A percentile compares a stretch with the other conserved stretches of the same genome.
Evolutionary conservation across 2,797 vertebrate genomes (phyloP).

Genomic region (Malurus leucopterus): DNA sequence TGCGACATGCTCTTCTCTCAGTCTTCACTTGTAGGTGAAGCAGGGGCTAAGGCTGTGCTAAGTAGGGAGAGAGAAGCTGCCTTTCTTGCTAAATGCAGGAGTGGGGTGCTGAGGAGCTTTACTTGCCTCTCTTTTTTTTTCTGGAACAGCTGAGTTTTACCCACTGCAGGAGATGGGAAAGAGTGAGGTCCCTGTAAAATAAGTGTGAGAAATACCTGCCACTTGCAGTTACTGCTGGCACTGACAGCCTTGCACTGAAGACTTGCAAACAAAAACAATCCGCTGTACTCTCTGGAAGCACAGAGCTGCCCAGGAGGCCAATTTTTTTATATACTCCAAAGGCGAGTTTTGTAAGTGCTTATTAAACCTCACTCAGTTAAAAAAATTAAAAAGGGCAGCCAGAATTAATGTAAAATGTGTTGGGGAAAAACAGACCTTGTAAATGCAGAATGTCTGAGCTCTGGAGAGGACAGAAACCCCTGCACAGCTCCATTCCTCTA

Average conservation of each 20-base stretch:
- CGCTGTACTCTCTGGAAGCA: constrained; percentile 21
- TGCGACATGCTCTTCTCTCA: neutral
- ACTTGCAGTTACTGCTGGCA: neutral
- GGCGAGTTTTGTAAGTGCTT: constrained; percentile 29
- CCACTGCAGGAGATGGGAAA: neutral
- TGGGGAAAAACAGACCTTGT: neutral
- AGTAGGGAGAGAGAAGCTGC: neutral
- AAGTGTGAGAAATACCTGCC: neutral
- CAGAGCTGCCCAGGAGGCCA: constrained; percentile 39
- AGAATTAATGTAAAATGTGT: neutral
- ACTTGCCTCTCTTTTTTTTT: neutral
- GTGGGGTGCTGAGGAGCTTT: neutral
- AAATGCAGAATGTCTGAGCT: neutral
- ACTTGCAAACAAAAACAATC: constrained; percentile 6
- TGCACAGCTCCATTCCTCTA: neutral
- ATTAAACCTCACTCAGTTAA: constrained; percentile 12
- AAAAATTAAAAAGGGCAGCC: neutral
- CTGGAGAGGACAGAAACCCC: neutral
- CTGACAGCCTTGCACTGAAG: neutral
- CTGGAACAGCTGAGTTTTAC: neutral
- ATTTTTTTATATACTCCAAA: constrained; percentile 31
- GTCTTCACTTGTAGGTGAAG: neutral
- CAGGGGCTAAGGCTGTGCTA: neutral
- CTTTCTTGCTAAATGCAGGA: neutral
- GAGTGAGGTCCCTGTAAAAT: neutral